Evolutionary conservation across 2,888 invertebrate genomes (phyloP), one percentile per base, ranked within the genome.

Genomic region (Antheraea yamamai): DNA sequence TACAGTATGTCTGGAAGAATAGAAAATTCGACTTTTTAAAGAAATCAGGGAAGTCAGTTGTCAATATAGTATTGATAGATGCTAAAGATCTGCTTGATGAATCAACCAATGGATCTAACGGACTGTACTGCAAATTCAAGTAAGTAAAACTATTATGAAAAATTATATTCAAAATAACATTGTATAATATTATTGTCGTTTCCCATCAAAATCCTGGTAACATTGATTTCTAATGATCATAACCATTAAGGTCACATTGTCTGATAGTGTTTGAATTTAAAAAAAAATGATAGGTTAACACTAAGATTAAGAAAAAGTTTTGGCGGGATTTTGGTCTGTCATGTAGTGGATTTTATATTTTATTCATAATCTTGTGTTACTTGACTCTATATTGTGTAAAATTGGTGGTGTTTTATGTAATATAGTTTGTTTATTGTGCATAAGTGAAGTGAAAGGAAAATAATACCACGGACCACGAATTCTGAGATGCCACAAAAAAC

Each of bases 111-210:
- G 88, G 86, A 61, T 78, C 88, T 66, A 92, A 89, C 79, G 89
- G 88, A 74, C 84, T 95, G 16, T 94, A 94, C 83, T 94, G 94
- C 85, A 95, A 94, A 87, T 92, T 94, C 80, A 92, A 88, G 94
- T 94, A 81, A 89, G 91, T 85, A 66, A 64, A 64, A 26, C 1
- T 61, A n/a, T 61, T 23, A 23, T 61, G 12, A 39, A 39, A 39
- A 35, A 14, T 64, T 26, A 26, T 26, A 26, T 16, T 16, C 3
- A 20, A 18, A 20, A 55, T 18, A 20, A 55, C 55, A 55, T 4
- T 47, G 20, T 55, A 52, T 18, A 52, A 52, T 18, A 52, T 52
- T 18, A 55, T 20, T 55, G 20, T 47, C 8, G 20, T 20, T 55
- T 55, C 18, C 20, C 55, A 55, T 20, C 20, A 55, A 55, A 18